Conservation (phyloP, 2,888 invertebrate genomes). For the Aplocera efformata region DNA sequence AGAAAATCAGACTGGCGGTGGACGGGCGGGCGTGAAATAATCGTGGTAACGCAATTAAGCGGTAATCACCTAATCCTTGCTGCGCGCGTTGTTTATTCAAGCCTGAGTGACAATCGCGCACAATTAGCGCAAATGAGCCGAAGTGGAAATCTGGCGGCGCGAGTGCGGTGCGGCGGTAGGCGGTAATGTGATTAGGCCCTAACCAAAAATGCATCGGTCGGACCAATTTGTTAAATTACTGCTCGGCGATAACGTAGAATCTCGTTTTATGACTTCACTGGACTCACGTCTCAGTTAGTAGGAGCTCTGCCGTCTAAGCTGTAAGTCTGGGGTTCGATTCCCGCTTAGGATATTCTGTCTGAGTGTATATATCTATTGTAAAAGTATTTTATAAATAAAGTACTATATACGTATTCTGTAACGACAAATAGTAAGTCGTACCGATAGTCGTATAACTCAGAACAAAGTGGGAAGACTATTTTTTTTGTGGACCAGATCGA, state of each 20-base stretch:
- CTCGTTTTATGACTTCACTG: too few species aligned
- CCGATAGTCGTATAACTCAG: too few species aligned
- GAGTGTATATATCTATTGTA: too few species aligned
- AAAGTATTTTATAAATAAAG: too few species aligned
- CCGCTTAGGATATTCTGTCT: too few species aligned
- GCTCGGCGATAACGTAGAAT: slow-evolving; percentile 1
- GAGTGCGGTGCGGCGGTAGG: slow-evolving; percentile 36
- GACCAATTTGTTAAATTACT: slow-evolving; percentile 13
- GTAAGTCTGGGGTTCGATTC: too few species aligned
- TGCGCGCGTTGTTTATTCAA: slow-evolving; percentile 77
- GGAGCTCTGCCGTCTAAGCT: too few species aligned
- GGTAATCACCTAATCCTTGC: slow-evolving; percentile 80
- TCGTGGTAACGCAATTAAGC: slow-evolving; percentile 77
- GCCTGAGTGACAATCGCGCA: slow-evolving; percentile 79
- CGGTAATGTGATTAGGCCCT: slow-evolving; percentile 70
- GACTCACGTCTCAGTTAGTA: too few species aligned
- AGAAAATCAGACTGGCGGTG: slow-evolving; percentile 72
- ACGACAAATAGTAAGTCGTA: too few species aligned
- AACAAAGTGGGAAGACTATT: too few species aligned
- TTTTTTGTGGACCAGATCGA: too few species aligned
- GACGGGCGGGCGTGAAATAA: slow-evolving; percentile 72
- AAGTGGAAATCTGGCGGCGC: slow-evolving; percentile 77
- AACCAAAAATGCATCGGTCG: slow-evolving; percentile 16
- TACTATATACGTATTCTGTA: too few species aligned
- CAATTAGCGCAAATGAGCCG: slow-evolving; percentile 80